These are phyloP conservation scores for Lycocerus yunnanus DNA, from an alignment of 2,888 invertebrate species.

Conservation along the genomic window DNA sequence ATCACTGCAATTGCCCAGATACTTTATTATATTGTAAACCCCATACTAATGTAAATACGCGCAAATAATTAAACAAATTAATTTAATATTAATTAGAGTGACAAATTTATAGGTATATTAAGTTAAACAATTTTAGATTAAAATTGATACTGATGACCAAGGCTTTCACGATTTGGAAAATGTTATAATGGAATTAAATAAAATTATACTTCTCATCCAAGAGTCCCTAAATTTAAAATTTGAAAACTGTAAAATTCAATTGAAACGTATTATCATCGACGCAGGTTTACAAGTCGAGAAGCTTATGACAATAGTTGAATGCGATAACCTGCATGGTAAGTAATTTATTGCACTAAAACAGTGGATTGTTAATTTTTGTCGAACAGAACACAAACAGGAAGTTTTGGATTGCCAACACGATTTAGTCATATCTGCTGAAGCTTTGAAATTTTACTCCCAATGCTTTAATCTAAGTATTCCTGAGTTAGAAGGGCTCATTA, in stretches of 20 bases:
- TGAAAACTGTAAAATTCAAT: background rate
- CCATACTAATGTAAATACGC: too few relatives aligned
- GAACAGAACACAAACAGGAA: background rate
- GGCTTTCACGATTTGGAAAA: background rate
- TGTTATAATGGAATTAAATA: background rate
- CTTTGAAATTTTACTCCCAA: background rate
- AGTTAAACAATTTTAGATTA: background rate
- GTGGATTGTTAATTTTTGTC: background rate
- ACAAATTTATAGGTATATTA: too few relatives aligned
- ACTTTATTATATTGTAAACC: too few relatives aligned
- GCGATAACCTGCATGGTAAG: background rate
- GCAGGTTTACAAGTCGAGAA: background rate
- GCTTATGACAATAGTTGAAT: background rate
- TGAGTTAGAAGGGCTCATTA: background rate
- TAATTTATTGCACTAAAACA: rapidly evolving
- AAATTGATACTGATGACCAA: background rate
- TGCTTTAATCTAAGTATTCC: background rate
- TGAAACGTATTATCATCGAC: background rate
- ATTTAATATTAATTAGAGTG: too few relatives aligned
- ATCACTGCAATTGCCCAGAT: too few relatives aligned
- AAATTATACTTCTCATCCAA: background rate
- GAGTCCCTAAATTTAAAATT: background rate
- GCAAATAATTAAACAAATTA: too few relatives aligned
- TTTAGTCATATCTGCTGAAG: background rate
- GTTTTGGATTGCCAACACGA: background rate